Evolutionary conservation across 2,888 invertebrate genomes (phyloP), one percentile per base, ranked within the genome.

Genomic region (Orthosia gracilis): DNA sequence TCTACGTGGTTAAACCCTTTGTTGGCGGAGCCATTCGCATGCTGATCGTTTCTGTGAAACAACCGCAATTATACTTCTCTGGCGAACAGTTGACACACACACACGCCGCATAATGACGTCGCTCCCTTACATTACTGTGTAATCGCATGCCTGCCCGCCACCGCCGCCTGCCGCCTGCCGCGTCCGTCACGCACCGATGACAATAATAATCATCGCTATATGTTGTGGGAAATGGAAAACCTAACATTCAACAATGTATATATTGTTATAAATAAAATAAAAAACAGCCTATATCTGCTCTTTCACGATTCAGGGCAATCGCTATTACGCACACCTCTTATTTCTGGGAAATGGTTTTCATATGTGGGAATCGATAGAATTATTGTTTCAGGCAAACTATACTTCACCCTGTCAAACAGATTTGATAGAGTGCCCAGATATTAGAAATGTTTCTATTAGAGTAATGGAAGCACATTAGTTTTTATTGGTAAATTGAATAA

Each of bases 181-280:
- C n/a, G n/a, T n/a, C 86, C 91, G 95, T 94, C 94, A 94, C 94
- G 94, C 94, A 93, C 90, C 89, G 93, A 87, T 89, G 92, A 92
- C 92, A 91, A 91, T 92, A 91, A 92, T 93, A 90, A 91, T 88
- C 85, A 90, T 89, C 88, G 87, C 85, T 86, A 90, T 89, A 89
- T 88, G 82, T 91, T 92, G 91, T 94, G 92, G 90, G 92, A 93
- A 94, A 91, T 89, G 86, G 87, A 87, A 88, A 88, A 82, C 73
- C 79, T 83, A 83, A 81, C 80, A 80, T 80, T 84, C 68, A 83
- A 85, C 76, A 61, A 78, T 83, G 83, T 71, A 74, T 79, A 80
- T 73, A 70, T 79, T 80, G 76, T 84, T 80, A 76, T 75, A 78
- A 57, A 52, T 78, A 49, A 78, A 66, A 73, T 18, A 69, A 57